phyloP scores from a whole-genome alignment of 1,140 invertebrate species.

The Triops longicaudatus region DNA sequence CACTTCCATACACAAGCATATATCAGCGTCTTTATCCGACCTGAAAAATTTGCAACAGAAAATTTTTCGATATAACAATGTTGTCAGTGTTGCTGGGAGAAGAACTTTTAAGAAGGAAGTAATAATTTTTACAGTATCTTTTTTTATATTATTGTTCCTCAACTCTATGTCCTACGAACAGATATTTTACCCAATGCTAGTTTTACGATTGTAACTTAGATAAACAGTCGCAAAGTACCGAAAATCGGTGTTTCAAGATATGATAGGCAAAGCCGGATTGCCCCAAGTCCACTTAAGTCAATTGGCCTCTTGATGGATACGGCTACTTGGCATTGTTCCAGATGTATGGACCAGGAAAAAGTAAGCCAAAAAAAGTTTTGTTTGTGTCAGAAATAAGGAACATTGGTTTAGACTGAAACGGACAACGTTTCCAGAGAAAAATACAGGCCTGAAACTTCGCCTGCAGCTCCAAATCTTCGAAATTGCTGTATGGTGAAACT shows the following conservation, averaged over 20 bases:
- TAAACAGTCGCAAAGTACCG: neutral
- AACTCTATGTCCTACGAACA: too few species aligned
- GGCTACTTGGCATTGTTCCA: neutral
- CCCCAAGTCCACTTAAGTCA: neutral
- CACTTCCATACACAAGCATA: neutral
- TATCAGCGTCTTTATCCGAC: neutral
- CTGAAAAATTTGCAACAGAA: neutral
- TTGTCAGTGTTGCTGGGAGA: neutral
- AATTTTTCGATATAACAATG: neutral
- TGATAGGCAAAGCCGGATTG: neutral
- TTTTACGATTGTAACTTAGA: neutral
- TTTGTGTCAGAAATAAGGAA: neutral
- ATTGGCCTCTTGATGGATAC: neutral
- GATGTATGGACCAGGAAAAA: neutral
- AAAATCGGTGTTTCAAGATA: neutral
- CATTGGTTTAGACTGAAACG: neutral
- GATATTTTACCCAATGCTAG: too few species aligned
- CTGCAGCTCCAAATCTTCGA: neutral
- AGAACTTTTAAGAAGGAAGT: neutral
- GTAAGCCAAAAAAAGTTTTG: neutral
- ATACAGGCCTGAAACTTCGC: neutral
- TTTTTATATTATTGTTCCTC: too few species aligned
- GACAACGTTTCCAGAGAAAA: neutral
- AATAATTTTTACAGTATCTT: neutral
- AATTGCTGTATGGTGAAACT: too few species aligned